Base-by-base conservation (phyloP, 1,140 invertebrate genomes). In the Brachionus asplanchnoidis region DNA sequence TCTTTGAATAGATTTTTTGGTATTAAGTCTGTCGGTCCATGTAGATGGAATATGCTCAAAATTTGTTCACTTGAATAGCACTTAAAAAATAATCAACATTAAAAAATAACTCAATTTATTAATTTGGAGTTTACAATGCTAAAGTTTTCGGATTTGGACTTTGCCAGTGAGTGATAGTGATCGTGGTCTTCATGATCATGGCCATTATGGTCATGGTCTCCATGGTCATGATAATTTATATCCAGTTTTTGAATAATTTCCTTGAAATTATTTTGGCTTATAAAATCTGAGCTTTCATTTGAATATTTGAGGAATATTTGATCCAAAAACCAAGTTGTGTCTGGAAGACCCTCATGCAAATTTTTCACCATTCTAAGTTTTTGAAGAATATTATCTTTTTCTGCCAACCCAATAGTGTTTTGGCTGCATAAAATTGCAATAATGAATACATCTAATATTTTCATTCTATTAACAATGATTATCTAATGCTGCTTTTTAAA, bases 1-100 rank as follows among this genome's bases (percentile, higher is more conserved):
- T n/a, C 14, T 44, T 75, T 7, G 23, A 75, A 75, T 11, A 80
- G 23, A 28, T 56, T 28, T 56, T 66, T 66, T 20, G 9, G 3
- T 28, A 60, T 66, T 7, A 26, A 17, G 12, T 23, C 23, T 3
- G 28, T n/a, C n/a, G n/a, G 20, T 2, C 17, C 44, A 56, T 56
- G 50, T 23, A 80, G 40, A 42, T 80, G 50, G 26, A 80, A 80
- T 20, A 80, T 80, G 12, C n/a, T 56, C 14, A 80, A 80, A 17
- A 80, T 36, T 36, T 80, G 11, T 11, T 36, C 46, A 53, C 50
- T 44, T 66, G 78, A 23, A 23, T 80, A 80, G 23, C 78, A 80
- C 78, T 80, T 56, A 32, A 17, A 56, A 80, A 80, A 23, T 77
- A 36, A 36, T 77, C 14, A 75, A 79, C 0, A 12, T n/a, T 32